phyloP scores from a whole-genome alignment of 64 coral and sea anemone species.

The Porites australiensis region DNA sequence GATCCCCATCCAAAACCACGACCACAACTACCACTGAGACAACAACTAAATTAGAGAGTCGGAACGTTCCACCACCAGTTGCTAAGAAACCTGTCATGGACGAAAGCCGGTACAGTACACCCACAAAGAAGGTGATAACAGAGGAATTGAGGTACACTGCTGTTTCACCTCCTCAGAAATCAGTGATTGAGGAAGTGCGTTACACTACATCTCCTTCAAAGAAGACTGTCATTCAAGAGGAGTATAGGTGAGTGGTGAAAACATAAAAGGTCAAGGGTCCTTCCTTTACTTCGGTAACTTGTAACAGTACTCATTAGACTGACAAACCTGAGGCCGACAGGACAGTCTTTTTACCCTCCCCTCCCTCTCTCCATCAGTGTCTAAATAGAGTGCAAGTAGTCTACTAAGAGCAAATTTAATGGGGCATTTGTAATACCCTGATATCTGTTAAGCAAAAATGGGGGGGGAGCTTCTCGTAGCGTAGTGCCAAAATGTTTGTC shows the following conservation, averaged over 20 bases:
- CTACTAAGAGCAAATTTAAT: too few relatives aligned
- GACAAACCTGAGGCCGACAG: too few relatives aligned
- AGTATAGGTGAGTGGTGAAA: background rate
- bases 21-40: conserved; percentile 76
- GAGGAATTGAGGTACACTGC: conserved; percentile 62
- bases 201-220: conserved; percentile 52
- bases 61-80: conserved; percentile 51
- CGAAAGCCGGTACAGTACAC: conserved; percentile 38
- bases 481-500: too few relatives aligned
- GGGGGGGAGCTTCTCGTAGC: too few relatives aligned
- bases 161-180: conserved; percentile 37
- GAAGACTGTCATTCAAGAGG: conserved; percentile 52
- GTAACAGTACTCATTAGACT: too few relatives aligned
- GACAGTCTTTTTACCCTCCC: too few relatives aligned
- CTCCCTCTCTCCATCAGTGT: too few relatives aligned
- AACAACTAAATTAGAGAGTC: conserved; percentile 64
- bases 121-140: conserved; percentile 38
- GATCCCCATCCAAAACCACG: conserved; percentile 31
- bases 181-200: conserved; percentile 14
- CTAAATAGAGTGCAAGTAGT: too few relatives aligned
- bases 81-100: conserved; percentile 71
- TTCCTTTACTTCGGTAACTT: too few relatives aligned
- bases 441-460: too few relatives aligned
- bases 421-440: too few relatives aligned
- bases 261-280: background rate